These are phyloP conservation scores for Chrosomus eos DNA, from an alignment of 2,797 vertebrate genomes.

Conservation along the genomic window DNA sequence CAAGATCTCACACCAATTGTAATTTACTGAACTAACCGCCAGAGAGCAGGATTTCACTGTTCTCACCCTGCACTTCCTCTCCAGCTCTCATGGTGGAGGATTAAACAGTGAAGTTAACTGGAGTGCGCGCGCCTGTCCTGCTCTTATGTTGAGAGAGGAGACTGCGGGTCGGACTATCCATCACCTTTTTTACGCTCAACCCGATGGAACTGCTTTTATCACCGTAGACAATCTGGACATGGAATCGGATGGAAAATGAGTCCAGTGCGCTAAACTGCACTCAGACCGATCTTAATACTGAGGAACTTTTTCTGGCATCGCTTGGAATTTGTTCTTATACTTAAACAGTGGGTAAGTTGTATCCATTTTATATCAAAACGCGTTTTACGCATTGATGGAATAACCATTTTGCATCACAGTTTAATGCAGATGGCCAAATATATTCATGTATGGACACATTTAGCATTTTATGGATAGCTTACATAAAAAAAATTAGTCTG, in stretches of 20 bases:
- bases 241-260: constrained; percentile 48
- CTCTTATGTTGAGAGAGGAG: constrained; percentile 66
- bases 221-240: neutral
- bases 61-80: neutral
- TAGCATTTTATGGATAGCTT: neutral
- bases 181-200: constrained; percentile 53
- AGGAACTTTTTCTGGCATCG: constrained; percentile 42
- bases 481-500: neutral
- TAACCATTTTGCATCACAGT: neutral
- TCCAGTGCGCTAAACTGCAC: constrained; percentile 29
- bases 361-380: neutral
- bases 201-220: constrained; percentile 30
- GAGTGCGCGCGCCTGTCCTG: constrained; percentile 68
- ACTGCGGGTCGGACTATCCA: constrained; percentile 66
- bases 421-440: neutral
- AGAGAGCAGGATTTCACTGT: constrained; percentile 53
- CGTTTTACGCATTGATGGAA: neutral
- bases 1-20: neutral
- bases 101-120: constrained; percentile 78
- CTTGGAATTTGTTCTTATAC: constrained; percentile 34
- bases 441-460: neutral
- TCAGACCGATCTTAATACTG: constrained; percentile 2
- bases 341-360: constrained; percentile 44
- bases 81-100: constrained; percentile 61
- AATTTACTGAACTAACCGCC: neutral